Percentiles rank a stretch among this genome's conserved stretches.
phyloP scores from a whole-genome alignment of 1,140 invertebrate species.

The Aphelenchoides besseyi region DNA sequence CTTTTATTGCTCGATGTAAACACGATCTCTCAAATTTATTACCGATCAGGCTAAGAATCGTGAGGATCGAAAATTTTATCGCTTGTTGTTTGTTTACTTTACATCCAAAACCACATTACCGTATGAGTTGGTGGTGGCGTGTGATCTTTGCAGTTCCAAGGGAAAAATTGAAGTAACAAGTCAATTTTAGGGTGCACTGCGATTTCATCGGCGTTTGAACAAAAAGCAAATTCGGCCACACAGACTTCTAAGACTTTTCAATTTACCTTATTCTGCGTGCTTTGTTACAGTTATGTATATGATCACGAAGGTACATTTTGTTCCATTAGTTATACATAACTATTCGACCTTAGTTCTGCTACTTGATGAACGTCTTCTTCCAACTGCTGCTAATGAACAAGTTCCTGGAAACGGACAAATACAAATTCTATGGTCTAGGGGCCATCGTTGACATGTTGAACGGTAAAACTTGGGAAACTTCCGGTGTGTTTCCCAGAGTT shows the following conservation, averaged over 20 bases:
- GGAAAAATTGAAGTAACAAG: too few species aligned
- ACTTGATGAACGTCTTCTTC: slow-evolving; percentile 35
- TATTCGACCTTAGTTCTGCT: slow-evolving; percentile 53
- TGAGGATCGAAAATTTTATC: not conserved
- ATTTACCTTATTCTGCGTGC: slow-evolving; percentile 51
- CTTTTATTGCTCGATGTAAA: not conserved
- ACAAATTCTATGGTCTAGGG: slow-evolving; percentile 50
- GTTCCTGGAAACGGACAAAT: slow-evolving; percentile 38
- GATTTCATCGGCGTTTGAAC: slow-evolving; percentile 50
- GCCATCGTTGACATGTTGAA: slow-evolving; percentile 49
- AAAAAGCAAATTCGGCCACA: slow-evolving; percentile 47
- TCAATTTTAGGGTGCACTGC: slow-evolving; percentile 38
- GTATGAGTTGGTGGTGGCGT: too few species aligned
- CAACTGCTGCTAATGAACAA: slow-evolving; percentile 45
- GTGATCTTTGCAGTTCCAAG: too few species aligned
- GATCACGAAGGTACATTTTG: slow-evolving; percentile 49
- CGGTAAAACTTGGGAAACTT: slow-evolving; percentile 54
- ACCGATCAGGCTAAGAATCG: not conserved
- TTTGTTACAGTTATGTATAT: slow-evolving; percentile 55
- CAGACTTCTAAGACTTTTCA: slow-evolving; percentile 42
- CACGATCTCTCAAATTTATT: not conserved
- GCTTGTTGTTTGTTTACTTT: not conserved
- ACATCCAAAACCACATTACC: not conserved
- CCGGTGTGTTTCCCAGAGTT: slow-evolving; percentile 65
- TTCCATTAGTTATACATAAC: too few species aligned